phyloP scores from a whole-genome alignment of 2,888 invertebrate species.

The Sialis fuliginosa region DNA sequence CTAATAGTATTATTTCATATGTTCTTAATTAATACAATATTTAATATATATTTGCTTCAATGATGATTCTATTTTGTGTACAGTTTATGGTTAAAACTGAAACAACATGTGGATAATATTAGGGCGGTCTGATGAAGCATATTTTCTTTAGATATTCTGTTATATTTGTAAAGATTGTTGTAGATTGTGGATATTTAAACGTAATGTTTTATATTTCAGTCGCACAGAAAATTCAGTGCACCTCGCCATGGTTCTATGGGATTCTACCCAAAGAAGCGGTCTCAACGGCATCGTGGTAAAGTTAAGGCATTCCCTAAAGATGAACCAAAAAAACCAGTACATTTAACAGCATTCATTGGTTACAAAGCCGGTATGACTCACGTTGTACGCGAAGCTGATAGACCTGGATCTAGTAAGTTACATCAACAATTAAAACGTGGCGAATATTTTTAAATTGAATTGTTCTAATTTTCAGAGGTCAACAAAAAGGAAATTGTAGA shows the following conservation, averaged over 20 bases:
- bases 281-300: conserved; percentile 92
- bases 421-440: neutral
- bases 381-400: conserved; percentile 94
- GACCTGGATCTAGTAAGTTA: conserved; percentile 93
- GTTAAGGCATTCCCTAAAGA: conserved; percentile 99
- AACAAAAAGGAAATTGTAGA: conserved; percentile 99
- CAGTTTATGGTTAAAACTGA: no score
- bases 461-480: conserved; percentile 50
- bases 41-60: no score
- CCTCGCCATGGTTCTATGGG: conserved; percentile 99
- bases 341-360: conserved; percentile 92
- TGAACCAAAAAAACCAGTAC: conserved; percentile 89
- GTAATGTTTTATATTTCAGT: conserved; percentile 41
- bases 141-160: no score
- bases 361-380: conserved; percentile 99
- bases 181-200: no score
- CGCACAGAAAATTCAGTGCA: conserved; percentile 98
- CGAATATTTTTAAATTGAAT: conserved; percentile 1
- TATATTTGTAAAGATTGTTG: no score
- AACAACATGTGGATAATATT: no score
- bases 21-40: no score
- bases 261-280: conserved; percentile 97
- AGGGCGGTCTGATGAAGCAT: no score
- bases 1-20: no score
- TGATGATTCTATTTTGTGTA: no score